Evolutionary conservation across 2,888 invertebrate genomes (phyloP), one percentile per base, ranked within the genome.

Genomic region (Nymphalis c-album): DNA sequence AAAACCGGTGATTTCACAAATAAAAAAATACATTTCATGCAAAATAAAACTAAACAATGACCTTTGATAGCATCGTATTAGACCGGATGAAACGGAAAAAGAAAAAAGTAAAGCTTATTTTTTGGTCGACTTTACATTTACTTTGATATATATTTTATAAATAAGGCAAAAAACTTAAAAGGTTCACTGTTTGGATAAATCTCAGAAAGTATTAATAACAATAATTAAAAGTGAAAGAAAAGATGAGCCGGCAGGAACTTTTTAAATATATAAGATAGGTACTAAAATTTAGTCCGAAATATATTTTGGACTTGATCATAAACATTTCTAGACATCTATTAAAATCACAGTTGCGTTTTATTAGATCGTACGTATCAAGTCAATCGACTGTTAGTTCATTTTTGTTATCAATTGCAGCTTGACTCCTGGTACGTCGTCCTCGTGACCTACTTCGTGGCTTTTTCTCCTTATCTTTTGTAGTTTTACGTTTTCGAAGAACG

Each of bases 341-440:
- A 82, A 63, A 62, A 63, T 87, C 90, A 89, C 87, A 90, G 88
- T 83, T 83, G 74, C 57, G 80, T 78, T 80, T 81, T 76, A 74
- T 75, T 79, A 13, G 63, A 35, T 58, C 59, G 18, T 31, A 85
- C 79, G 89, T 17, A 71, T 86, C 79, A 90, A 18, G 71, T 86
- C 79, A 91, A 62, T 91, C 88, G 74, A 88, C 86, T 68, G 77
- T 67, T 59, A 90, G 73, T 78, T 85, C 85, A 20, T 74, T 69
- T 69, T 75, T 83, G 20, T 82, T 82, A 20, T 85, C 84, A 47
- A 79, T 68, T 48, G 86, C 86, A 6, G 90, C 77, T 73, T 91
- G 90, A 72, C 91, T 92, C 69, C 92, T 83, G 1, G 92, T 92
- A 65, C 85, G 85, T 17, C 92, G 87, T 1, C 91, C 90, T 63